Evolutionary conservation across 2,113 vertebrate species (phyloP).

Genomic region (Deroptyus accipitrinus): DNA sequence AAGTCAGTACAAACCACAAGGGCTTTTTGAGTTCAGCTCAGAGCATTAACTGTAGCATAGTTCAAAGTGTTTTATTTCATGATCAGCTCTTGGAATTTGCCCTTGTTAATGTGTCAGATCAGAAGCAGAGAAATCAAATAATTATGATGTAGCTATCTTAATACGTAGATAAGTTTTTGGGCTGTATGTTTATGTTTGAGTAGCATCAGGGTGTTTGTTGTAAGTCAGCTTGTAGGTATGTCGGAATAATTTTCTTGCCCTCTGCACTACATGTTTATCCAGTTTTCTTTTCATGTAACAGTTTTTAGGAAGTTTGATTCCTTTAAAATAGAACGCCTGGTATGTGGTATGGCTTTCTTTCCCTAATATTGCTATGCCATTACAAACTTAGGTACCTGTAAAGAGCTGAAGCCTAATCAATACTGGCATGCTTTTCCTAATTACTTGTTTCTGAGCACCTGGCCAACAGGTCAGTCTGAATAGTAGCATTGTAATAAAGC

Average conservation of each 20-base stretch:
- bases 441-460: background rate
- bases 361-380: background rate
- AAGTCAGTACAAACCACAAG: slow-evolving; percentile 22
- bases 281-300: background rate
- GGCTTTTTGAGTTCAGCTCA: slow-evolving; percentile 1
- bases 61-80: background rate
- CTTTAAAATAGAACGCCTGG: background rate
- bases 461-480: background rate
- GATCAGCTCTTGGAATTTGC: background rate
- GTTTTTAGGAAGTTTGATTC: background rate
- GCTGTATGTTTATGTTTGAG: background rate
- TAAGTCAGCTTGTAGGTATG: background rate
- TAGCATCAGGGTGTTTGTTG: background rate
- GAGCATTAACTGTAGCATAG: background rate
- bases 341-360: background rate
- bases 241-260: background rate
- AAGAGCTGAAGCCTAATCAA: background rate
- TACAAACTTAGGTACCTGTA: background rate
- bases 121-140: background rate
- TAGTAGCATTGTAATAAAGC: background rate
- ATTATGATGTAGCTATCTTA: background rate
- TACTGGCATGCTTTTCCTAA: background rate
- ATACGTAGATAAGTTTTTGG: background rate
- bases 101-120: background rate
- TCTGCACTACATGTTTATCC: background rate